Conservation (phyloP, 2,113 vertebrate species). For the Channa maculata region DNA sequence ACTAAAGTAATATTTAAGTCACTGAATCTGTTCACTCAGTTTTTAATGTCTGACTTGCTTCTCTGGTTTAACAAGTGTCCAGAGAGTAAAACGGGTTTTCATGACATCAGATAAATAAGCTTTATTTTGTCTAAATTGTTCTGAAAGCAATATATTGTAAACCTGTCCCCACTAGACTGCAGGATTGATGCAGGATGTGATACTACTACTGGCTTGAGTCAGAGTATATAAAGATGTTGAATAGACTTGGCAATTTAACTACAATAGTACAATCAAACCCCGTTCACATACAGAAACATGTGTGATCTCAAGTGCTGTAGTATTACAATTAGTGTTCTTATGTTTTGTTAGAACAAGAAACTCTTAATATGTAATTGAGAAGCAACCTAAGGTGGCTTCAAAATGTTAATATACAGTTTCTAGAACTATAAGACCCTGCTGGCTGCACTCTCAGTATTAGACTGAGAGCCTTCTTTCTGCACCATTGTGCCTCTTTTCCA, state of each 20-base stretch:
- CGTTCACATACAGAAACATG: conserved; percentile 5
- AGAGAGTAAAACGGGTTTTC: conserved; percentile 13
- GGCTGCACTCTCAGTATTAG: conserved; percentile 51
- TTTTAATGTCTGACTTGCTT: conserved; percentile 1
- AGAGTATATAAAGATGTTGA: conserved; percentile 13
- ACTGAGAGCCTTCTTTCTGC: conserved; percentile 63
- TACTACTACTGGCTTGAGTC: conserved; percentile 9
- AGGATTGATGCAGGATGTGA: conserved; percentile 20
- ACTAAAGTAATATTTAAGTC: neutral
- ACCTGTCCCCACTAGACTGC: conserved; percentile 15
- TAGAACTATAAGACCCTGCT: conserved; percentile 35
- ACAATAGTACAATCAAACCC: conserved; percentile 17
- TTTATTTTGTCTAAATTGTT: neutral
- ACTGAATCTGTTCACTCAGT: neutral
- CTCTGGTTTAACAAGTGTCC: neutral
- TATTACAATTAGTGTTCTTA: conserved; percentile 10
- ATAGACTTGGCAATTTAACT: conserved; percentile 17
- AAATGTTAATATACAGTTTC: conserved; percentile 11
- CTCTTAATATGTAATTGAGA: conserved; percentile 29
- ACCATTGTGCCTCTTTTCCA: conserved; percentile 73
- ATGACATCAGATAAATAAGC: neutral
- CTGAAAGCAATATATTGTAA: neutral
- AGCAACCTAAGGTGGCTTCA: conserved; percentile 42
- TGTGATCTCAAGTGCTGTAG: conserved; percentile 1
- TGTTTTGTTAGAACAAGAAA: conserved; percentile 39